Evolutionary conservation across 2,888 invertebrate genomes (phyloP), one percentile per base, ranked within the genome.

Genomic region (Dascillus cervinus): DNA sequence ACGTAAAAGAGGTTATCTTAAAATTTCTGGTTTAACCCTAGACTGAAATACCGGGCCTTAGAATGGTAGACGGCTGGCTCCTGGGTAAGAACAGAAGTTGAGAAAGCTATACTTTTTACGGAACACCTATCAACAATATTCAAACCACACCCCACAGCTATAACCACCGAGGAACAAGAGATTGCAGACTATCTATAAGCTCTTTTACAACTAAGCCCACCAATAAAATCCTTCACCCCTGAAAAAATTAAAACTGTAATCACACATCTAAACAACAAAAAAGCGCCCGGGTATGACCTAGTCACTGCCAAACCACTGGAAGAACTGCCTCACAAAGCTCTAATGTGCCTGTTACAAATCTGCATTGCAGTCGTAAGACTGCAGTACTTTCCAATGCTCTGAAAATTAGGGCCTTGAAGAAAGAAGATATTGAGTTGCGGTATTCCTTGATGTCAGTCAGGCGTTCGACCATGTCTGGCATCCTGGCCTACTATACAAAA

Each of bases 391-490:
- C 24, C 31, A 25, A 24, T 23, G 15, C 9, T 14, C 6, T 26
- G 30, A 11, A 29, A 29, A 23, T 29, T 29, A 3, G 15, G 19
- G n/a, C n/a, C n/a, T n/a, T n/a, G n/a, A n/a, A n/a, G n/a, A n/a
- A n/a, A 44, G 23, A n/a, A n/a, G n/a, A n/a, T n/a, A n/a, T n/a
- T n/a, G n/a, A n/a, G n/a, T n/a, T n/a, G n/a, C n/a, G n/a, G 22
- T 35, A 2, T 38, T 38, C 10, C 29, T 41, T 6, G 32, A 41
- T 29, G 34, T 32, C 6, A 29, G 28, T 12, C 23, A 39, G 22
- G 35, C 33, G 15, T 32, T 39, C 24, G 32, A 35, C 22, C 25
- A 31, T 12, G 38, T 35, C 9, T 39, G 38, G 29, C 33, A 36
- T 25, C 11, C 32, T n/a, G 26, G 31, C 2, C 19, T 39, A 11